phyloP scores from a whole-genome alignment of 2,797 vertebrate genomes.

The Gobionotothen gibberifrons region DNA sequence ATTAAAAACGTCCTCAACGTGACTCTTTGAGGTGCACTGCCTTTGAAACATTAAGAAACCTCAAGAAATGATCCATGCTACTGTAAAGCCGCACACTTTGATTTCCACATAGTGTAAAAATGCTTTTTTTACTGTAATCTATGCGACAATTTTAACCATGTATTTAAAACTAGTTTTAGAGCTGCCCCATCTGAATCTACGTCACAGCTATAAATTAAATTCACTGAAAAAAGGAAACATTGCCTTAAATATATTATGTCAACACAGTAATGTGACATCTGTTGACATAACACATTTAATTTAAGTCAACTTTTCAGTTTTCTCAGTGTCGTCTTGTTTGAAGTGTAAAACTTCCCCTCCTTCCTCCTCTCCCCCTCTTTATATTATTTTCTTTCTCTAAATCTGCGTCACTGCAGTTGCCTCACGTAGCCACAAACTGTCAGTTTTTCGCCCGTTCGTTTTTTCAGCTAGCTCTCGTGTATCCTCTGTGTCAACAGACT shows the following conservation, averaged over 20 bases:
- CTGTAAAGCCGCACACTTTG: slow-evolving; percentile 56
- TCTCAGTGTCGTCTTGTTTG: slow-evolving; percentile 2
- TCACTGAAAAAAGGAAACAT: too few relatives aligned
- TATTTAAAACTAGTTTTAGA: slow-evolving; percentile 27
- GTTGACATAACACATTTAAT: too few relatives aligned
- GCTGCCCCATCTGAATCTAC: slow-evolving; percentile 19
- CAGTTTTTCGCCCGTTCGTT: slow-evolving; percentile 34
- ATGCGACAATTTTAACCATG: slow-evolving; percentile 4
- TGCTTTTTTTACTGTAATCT: slow-evolving; percentile 27
- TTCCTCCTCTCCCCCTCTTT: neutral
- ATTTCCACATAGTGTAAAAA: slow-evolving; percentile 39
- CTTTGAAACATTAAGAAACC: slow-evolving; percentile 45
- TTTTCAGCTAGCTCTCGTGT: slow-evolving; percentile 22
- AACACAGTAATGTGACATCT: too few relatives aligned
- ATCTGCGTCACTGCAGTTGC: slow-evolving; percentile 17
- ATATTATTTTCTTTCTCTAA: neutral
- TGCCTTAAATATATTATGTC: too few relatives aligned
- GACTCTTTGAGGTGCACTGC: slow-evolving; percentile 44
- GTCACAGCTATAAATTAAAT: neutral
- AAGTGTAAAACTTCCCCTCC: slow-evolving; percentile 12
- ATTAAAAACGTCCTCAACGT: slow-evolving; percentile 43
- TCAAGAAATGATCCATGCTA: slow-evolving; percentile 54
- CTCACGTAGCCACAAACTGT: slow-evolving; percentile 43
- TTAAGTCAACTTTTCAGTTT: neutral
- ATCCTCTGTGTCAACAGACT: slow-evolving; percentile 45